Conservation (phyloP, 2,888 invertebrate genomes). For the Megalurothrips usitatus region DNA sequence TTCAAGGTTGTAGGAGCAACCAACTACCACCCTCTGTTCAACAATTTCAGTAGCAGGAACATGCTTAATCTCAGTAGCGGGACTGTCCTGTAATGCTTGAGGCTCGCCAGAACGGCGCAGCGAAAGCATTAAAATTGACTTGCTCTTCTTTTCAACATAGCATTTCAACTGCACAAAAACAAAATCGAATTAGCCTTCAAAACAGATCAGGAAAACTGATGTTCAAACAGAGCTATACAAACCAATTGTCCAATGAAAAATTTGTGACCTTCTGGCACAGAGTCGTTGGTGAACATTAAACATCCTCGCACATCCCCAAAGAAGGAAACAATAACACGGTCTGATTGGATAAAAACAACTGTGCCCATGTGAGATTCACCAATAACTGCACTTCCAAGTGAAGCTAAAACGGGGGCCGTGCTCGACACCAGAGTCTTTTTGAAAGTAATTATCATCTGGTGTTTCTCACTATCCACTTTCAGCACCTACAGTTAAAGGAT, state of each 20-base stretch:
- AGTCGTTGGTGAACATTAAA: not conserved
- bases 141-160: not conserved
- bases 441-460: not conserved
- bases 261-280: not conserved
- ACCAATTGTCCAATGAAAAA: constrained; percentile 5
- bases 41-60: not conserved
- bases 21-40: not conserved
- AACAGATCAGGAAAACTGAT: not conserved
- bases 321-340: not conserved
- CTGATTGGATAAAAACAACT: not conserved
- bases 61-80: not conserved
- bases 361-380: not conserved
- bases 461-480: not conserved
- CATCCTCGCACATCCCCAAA: not conserved
- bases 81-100: not conserved
- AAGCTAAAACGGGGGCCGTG: not conserved
- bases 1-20: not conserved
- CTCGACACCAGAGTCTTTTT: not conserved
- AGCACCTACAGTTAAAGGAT: not conserved
- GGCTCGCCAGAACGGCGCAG: no score
- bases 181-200: not conserved
- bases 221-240: not conserved
- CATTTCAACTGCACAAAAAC: not conserved
- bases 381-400: not conserved
- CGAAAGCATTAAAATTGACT: no score